Evolutionary conservation across 2,797 vertebrate species (phyloP).

Genomic region (Cheracebus regulus): DNA sequence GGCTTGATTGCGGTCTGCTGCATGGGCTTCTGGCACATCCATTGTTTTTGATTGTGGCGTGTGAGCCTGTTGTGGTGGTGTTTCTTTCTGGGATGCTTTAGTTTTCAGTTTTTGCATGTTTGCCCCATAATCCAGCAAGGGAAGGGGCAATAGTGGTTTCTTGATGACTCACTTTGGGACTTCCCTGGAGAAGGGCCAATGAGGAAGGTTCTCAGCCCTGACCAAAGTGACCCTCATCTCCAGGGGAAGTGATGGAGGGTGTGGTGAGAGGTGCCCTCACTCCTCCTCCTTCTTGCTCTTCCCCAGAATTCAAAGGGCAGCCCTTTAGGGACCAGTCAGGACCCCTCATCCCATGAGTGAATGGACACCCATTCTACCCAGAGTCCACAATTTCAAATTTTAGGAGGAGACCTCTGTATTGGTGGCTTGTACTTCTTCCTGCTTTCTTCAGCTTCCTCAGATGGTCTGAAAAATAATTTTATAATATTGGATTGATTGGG

Average conservation of each 20-base stretch:
- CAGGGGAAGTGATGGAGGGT: neutral
- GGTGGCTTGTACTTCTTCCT: neutral
- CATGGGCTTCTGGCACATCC: conserved; percentile 81
- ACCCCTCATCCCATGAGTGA: neutral
- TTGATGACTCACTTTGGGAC: neutral
- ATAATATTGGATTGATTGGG: neutral
- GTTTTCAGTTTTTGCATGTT: conserved; percentile 81
- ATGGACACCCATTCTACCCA: neutral
- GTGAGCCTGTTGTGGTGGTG: conserved; percentile 21
- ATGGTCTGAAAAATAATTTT: neutral
- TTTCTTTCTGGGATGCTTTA: conserved; percentile 35
- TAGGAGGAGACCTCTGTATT: neutral
- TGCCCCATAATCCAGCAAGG: conserved; percentile 44
- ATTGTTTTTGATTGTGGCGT: conserved; percentile 32
- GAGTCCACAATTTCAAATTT: neutral
- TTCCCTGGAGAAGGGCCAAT: neutral
- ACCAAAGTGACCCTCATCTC: neutral
- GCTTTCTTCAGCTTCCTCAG: neutral
- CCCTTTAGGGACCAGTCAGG: neutral
- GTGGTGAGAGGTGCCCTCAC: neutral
- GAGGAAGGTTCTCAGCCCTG: neutral
- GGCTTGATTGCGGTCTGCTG: conserved; percentile 69
- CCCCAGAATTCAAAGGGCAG: neutral
- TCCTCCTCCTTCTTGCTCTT: neutral
- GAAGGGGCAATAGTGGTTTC: neutral